Evolutionary conservation across 2,113 vertebrate species (phyloP).

Genomic region (Tonatia bakeri): DNA sequence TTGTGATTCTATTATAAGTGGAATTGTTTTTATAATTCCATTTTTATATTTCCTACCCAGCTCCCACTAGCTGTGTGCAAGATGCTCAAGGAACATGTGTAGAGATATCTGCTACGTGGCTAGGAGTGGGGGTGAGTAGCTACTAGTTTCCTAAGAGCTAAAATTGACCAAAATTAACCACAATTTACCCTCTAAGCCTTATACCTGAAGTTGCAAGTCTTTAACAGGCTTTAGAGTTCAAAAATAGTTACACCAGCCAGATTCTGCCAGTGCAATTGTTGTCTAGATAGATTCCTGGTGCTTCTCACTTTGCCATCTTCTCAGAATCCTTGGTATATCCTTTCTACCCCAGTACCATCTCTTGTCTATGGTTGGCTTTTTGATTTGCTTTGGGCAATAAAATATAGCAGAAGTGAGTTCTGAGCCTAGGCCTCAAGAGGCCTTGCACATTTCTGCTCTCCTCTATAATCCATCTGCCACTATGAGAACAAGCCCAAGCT

Average conservation of each 20-base stretch:
- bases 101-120: not conserved
- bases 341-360: too few relatives aligned
- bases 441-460: not conserved
- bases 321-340: not conserved
- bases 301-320: not conserved
- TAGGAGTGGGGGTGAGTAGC: not conserved
- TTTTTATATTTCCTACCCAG: not conserved
- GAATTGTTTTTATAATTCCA: not conserved
- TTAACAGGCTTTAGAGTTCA: not conserved
- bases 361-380: not conserved
- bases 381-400: not conserved
- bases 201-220: not conserved
- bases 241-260: not conserved
- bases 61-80: not conserved
- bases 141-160: not conserved
- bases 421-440: not conserved
- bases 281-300: not conserved
- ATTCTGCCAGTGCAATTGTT: not conserved
- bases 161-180: not conserved
- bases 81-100: not conserved
- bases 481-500: not conserved
- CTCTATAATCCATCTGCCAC: not conserved
- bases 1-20: not conserved
- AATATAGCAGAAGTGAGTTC: not conserved
- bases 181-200: not conserved